phyloP scores from a whole-genome alignment of 1,140 invertebrate genomes.

The Ips nitidus region DNA sequence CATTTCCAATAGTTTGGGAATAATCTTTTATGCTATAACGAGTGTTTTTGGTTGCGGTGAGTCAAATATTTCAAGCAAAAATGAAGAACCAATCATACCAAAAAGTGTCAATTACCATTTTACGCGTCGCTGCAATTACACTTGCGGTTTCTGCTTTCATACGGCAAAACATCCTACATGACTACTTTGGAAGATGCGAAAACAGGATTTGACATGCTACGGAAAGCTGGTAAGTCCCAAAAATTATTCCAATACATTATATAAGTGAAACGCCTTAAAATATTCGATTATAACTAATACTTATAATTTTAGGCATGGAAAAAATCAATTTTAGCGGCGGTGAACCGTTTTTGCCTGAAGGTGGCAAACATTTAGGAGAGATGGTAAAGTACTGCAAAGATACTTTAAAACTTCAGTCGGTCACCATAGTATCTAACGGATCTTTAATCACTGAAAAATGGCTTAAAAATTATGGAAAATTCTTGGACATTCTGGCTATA shows the following conservation, averaged over 20 bases:
- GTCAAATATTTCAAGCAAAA: too few species aligned
- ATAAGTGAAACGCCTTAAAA: not conserved
- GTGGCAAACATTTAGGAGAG: slow-evolving; percentile 50
- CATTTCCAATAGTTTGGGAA: too few species aligned
- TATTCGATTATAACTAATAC: not conserved
- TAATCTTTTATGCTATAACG: too few species aligned
- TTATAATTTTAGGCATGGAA: slow-evolving; percentile 51
- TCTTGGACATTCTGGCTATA: slow-evolving; percentile 54
- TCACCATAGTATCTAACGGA: slow-evolving; percentile 55
- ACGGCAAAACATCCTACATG: slow-evolving; percentile 53
- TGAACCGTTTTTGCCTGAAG: slow-evolving; percentile 52
- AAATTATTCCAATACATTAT: not conserved
- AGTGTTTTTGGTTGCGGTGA: too few species aligned
- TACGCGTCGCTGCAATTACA: slow-evolving; percentile 53
- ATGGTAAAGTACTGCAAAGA: slow-evolving; percentile 52
- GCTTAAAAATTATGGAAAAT: slow-evolving; percentile 50
- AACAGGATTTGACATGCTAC: slow-evolving; percentile 48
- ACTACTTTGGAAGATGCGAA: slow-evolving; percentile 52
- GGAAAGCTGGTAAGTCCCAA: slow-evolving; percentile 45
- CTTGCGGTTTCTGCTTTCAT: slow-evolving; percentile 56
- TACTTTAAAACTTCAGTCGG: slow-evolving; percentile 50
- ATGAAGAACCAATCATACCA: slow-evolving; percentile 37
- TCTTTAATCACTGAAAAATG: slow-evolving; percentile 52
- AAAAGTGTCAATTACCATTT: slow-evolving; percentile 56
- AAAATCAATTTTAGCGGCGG: slow-evolving; percentile 56